Evolutionary conservation across 1,140 invertebrate species (phyloP), one percentile per base, ranked within the genome.

Genomic region (Hyles vespertilio): DNA sequence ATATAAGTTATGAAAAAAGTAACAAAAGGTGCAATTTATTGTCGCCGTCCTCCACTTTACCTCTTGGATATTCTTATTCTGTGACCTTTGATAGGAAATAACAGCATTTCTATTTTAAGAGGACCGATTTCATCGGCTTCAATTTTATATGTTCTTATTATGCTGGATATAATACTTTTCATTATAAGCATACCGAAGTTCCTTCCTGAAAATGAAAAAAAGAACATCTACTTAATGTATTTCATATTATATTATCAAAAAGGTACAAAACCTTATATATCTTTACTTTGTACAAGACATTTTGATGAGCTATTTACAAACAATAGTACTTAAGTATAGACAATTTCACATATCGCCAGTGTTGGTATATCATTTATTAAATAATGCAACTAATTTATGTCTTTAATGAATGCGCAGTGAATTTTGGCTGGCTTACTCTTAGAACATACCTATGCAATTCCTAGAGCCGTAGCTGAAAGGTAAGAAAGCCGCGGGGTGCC

Each of bases 381-480:
- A 22, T 22, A 22, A 22, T 1, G 22, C 22, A 22, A 22, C 22
- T 22, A 22, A 22, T 22, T 22, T 2, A 22, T 2, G 0, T 22
- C 2, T 22, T 22, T 22, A 2, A 22, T 22, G 22, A 22, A 1
- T 22, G 22, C 22, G 22, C 0, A 22, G 22, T 22, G 22, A 22
- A 22, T 22, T 22, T 22, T 22, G 0, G 22, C 22, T 22, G 22
- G 22, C 22, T 22, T 22, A 22, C 22, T 45, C n/a, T 45, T 45
- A 45, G n/a, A n/a, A 60, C 61, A 56, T 71, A 86, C 82, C 92
- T 53, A 93, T 92, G 65, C 93, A 93, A 75, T 93, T 93, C 69
- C 92, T 84, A 4, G 89, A 79, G 11, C 92, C 92, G 32, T 89
- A 91, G 51, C 91, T 92, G 71, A 93, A 94, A 3, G 92, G 91